Evolutionary conservation across 2,797 vertebrate genomes (phyloP), one percentile per base, ranked within the genome.

Genomic region (Oryzias sinensis): DNA sequence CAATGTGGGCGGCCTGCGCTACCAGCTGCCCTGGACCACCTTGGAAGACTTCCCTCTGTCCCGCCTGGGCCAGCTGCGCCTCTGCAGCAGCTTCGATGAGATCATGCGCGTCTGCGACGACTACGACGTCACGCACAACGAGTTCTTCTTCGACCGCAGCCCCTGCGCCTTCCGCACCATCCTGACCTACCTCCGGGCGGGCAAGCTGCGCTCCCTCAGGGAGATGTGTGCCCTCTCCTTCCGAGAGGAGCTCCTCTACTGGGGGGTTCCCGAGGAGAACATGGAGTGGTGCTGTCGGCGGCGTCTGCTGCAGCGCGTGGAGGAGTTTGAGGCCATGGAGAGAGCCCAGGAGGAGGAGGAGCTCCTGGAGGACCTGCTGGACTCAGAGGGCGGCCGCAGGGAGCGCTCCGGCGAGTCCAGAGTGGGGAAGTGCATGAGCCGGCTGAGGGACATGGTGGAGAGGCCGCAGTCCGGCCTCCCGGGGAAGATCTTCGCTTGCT

Each of bases 121-220:
- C 83, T 99, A 99, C 0, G 97, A 98, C 0, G 95, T 97, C 37
- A 85, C 94, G 0, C 94, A 90, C 83, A 97, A 99, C 0, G 97
- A 99, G 72, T 99, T 97, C 91, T 99, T 99, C 90, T 99, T 99
- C 0, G 97, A 99, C 88, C 96, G 97, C 70, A 95, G 94, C 87
- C 97, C 97, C 0, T 94, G 96, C 2, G 96, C 97, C 14, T 99
- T 99, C 81, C 90, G 96, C 56, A 96, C 93, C 79, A 98, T 99
- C 88, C 91, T 99, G 87, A 97, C 95, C 44, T 99, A 95, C 87
- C 83, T 99, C 88, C 84, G 94, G 16, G 97, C 95, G 0, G 97
- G 97, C 0, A 97, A 98, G 78, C 92, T 99, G 70, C 92, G 97
- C 3, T 93, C 96, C 48, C 77, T 98, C 68, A 83, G 96, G 0